These are phyloP conservation scores for Philaethria dido DNA, from an alignment of 2,888 invertebrate species.

Conservation along the genomic window DNA sequence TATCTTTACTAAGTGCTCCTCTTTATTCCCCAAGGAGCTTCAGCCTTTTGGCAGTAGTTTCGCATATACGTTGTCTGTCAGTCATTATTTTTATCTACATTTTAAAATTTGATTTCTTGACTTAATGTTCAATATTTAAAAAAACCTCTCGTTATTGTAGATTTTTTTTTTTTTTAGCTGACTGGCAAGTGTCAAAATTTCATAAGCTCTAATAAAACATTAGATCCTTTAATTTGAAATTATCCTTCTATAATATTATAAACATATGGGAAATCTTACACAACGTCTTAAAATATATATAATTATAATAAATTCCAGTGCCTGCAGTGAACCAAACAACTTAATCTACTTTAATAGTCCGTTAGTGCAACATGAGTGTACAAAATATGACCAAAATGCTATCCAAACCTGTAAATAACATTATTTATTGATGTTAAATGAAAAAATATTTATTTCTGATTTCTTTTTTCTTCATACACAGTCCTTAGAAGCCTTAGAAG, in stretches of 20 bases:
- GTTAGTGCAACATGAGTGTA: constrained; percentile 77
- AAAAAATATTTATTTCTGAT: constrained; percentile 55
- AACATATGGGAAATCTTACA: not conserved
- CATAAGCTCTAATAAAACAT: too few relatives aligned
- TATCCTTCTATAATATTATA: not conserved
- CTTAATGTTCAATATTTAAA: too few relatives aligned
- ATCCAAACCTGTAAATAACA: constrained; percentile 68
- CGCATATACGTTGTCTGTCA: too few relatives aligned
- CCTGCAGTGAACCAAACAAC: constrained; percentile 56
- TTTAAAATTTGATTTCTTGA: too few relatives aligned
- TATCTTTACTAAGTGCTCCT: too few relatives aligned
- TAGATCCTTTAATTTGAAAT: too few relatives aligned
- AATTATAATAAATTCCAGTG: constrained; percentile 52
- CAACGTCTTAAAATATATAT: constrained; percentile 20
- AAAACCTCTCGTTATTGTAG: too few relatives aligned
- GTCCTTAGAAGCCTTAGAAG: constrained; percentile 73
- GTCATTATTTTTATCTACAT: too few relatives aligned
- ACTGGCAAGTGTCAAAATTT: too few relatives aligned
- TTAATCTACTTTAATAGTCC: constrained; percentile 53
- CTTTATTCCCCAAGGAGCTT: too few relatives aligned
- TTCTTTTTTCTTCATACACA: constrained; percentile 54
- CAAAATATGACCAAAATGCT: constrained; percentile 79
- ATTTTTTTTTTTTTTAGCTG: too few relatives aligned
- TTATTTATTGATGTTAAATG: constrained; percentile 68
- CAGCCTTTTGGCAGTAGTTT: too few relatives aligned